Conservation (phyloP, 2,797 vertebrate genomes). For the Psittacula echo region DNA sequence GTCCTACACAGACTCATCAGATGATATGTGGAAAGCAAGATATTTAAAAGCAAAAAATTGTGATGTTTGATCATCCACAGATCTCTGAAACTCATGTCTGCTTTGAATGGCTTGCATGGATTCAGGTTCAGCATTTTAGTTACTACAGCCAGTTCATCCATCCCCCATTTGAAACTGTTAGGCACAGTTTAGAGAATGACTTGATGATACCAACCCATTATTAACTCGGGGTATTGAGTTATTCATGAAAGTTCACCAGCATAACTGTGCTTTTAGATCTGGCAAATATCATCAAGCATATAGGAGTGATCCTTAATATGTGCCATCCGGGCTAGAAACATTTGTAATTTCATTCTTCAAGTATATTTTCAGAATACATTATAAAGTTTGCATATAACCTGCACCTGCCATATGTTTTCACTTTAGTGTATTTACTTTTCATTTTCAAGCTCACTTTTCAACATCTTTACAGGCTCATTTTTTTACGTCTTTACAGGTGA, state of each 20-base stretch:
- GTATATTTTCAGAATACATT: slow-evolving; percentile 4
- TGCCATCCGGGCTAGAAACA: not conserved
- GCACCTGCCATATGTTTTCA: slow-evolving; percentile 42
- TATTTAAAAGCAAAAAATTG: not conserved
- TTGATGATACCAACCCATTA: not conserved
- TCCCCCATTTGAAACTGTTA: slow-evolving; percentile 4
- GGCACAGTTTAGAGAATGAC: not conserved
- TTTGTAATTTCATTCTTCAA: slow-evolving; percentile 20
- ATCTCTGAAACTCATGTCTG: not conserved
- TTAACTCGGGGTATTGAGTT: not conserved
- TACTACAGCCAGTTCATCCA: not conserved
- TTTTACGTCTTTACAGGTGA: not conserved
- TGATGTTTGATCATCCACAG: not conserved
- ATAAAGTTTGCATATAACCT: not conserved
- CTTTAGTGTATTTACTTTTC: not conserved
- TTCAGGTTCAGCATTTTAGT: not conserved
- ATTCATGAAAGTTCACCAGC: slow-evolving; percentile 28
- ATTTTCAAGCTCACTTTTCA: slow-evolving; percentile 22
- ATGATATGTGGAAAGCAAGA: not conserved
- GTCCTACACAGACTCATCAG: not conserved
- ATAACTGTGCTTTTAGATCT: not conserved
- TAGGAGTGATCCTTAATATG: not conserved
- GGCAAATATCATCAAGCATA: not conserved
- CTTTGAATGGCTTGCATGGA: not conserved
- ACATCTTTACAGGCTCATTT: not conserved